Percentiles rank a stretch among this genome's conserved stretches.
phyloP scores from a whole-genome alignment of 2,113 vertebrate species.

The Herpetotheres cachinnans region DNA sequence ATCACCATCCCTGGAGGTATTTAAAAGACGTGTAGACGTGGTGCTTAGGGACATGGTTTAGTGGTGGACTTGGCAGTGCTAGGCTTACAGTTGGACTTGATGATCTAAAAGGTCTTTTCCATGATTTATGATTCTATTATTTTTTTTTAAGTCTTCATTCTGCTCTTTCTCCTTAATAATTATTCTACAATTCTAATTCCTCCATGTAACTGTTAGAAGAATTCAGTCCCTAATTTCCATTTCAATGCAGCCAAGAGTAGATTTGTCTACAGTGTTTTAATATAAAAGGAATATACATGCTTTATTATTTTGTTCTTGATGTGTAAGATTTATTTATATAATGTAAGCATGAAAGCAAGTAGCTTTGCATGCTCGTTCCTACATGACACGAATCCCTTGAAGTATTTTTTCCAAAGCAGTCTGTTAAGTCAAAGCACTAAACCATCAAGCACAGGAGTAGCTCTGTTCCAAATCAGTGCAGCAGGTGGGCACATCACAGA shows the following conservation, averaged over 20 bases:
- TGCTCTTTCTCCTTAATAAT: background rate
- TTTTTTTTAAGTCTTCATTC: background rate
- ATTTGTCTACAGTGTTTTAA: background rate
- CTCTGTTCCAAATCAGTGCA: background rate
- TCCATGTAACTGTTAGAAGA: background rate
- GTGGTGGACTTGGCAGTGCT: background rate
- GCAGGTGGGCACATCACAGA: background rate
- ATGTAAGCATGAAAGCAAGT: background rate
- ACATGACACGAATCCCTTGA: background rate
- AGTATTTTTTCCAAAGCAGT: background rate
- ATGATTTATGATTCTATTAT: background rate
- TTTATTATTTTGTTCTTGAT: background rate
- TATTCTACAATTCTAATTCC: background rate
- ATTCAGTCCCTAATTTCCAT: background rate
- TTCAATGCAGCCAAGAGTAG: background rate
- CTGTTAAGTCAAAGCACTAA: background rate
- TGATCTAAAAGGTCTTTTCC: background rate
- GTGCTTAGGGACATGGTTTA: no score
- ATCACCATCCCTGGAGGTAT: background rate
- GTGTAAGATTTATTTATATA: background rate
- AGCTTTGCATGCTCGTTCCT: background rate
- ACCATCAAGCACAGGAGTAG: background rate
- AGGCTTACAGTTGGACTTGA: background rate
- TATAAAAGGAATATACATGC: background rate
- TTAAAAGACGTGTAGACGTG: accelerated